Evolutionary conservation across 2,888 invertebrate genomes (phyloP), one percentile per base, ranked within the genome.

Genomic region (Ischnus inquisitorius): DNA sequence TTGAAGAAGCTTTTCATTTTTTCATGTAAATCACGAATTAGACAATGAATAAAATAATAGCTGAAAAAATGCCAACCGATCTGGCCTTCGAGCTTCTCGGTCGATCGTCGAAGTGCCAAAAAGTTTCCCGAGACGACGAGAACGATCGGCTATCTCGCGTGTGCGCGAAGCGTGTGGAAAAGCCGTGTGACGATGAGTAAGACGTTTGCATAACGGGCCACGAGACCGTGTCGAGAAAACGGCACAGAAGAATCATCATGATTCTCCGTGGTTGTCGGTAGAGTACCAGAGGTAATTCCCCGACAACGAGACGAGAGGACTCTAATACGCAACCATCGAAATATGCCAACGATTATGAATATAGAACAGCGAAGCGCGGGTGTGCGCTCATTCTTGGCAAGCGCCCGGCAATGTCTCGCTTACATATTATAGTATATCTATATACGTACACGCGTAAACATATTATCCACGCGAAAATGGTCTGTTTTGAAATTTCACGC

Each of bases 331-430:
- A 60, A 74, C 16, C 57, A 67, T 48, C 54, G 41, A 67, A 69
- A 79, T 62, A 57, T 76, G 62, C 62, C 28, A 39, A 65, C 25
- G 68, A 57, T 60, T 25, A 78, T 54, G 60, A 74, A 71, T 64
- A 28, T 25, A 68, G 67, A 74, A 82, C 65, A n/a, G 60, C 41
- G 77, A 41, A 41, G 72, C 16, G 25, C 54, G 41, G 57, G 41
- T 51, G 74, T 82, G 74, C 43, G 48, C 68, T 82, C 54, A 82
- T 82, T 82, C 74, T 82, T 75, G 82, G 68, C 74, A 78, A 74
- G 57, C 60, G 16, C 65, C 65, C 72, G 60, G 60, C 25, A 74
- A 80, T 74, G 65, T 60, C 48, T 39, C 39, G 46, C 67, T n/a
- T n/a, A n/a, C n/a, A n/a, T n/a, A n/a, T n/a, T n/a, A n/a, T n/a